Percentiles rank a stretch among this genome's conserved stretches.
Conservation (phyloP, 2,888 invertebrate genomes). For the Nymphalis urticae region DNA sequence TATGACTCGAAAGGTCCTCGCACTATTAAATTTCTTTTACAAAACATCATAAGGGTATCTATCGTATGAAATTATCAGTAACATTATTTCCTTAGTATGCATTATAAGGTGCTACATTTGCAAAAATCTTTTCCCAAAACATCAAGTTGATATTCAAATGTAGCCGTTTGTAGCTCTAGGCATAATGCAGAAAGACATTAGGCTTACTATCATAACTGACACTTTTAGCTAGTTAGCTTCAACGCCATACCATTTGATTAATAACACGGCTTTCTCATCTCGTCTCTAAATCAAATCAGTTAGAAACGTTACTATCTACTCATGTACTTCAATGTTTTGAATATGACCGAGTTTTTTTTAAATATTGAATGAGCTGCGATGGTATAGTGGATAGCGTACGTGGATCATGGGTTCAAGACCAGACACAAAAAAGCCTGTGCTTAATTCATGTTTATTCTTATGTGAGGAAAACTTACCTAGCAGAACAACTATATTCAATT, state of each 20-base stretch:
- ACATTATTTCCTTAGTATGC: conserved; percentile 8
- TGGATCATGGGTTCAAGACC: no score
- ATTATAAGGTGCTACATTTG: conserved; percentile 30
- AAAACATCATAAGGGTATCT: not conserved
- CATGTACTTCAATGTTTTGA: conserved; percentile 5
- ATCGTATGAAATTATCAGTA: not conserved
- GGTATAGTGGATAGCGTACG: no score
- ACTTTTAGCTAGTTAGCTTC: conserved; percentile 25
- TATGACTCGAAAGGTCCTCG: no score
- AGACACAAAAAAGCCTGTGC: no score
- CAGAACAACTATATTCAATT: no score
- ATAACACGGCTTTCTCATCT: conserved; percentile 35
- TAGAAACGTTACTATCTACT: conserved; percentile 15
- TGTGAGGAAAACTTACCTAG: no score
- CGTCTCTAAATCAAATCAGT: conserved; percentile 12
- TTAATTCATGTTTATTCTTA: no score
- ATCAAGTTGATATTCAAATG: conserved; percentile 24
- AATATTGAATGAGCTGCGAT: not conserved
- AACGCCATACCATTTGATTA: conserved; percentile 28
- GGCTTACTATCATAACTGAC: conserved; percentile 31
- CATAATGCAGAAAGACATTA: conserved; percentile 37
- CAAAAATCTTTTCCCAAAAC: conserved; percentile 25
- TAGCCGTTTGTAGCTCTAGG: conserved; percentile 19
- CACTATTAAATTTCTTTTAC: no score
- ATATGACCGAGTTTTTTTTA: not conserved